Evolutionary conservation across 2,797 vertebrate genomes (phyloP).

Genomic region (Acipenser ruthenus): DNA sequence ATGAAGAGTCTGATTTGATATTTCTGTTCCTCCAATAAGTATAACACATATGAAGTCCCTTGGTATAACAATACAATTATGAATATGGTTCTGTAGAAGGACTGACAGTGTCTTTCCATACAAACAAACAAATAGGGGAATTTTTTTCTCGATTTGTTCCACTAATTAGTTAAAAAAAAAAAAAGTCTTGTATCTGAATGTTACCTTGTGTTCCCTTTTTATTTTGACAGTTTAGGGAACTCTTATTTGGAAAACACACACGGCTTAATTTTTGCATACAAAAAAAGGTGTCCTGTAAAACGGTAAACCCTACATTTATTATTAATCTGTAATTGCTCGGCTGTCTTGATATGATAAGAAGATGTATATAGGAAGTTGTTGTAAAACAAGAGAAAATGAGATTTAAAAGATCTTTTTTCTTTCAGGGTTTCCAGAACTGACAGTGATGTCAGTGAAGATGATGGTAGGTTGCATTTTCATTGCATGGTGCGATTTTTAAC

Average conservation of each 20-base stretch:
- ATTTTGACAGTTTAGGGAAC: no score
- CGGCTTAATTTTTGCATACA: background rate
- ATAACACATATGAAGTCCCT: no score
- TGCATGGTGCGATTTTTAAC: background rate
- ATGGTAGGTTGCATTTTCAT: conserved; percentile 41
- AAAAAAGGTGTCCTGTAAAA: background rate
- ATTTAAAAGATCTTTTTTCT: conserved; percentile 11
- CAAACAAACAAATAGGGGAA: no score
- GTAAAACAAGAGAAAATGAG: background rate
- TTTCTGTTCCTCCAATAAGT: no score
- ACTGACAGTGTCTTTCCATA: no score
- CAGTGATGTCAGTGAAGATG: conserved; percentile 32
- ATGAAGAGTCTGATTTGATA: no score
- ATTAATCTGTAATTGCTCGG: background rate
- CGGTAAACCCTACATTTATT: background rate
- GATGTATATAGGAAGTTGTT: background rate
- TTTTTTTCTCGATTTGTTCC: no score
- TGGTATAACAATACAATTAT: no score
- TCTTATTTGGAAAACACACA: background rate
- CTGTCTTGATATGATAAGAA: background rate
- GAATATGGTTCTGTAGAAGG: no score
- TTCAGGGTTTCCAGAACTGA: conserved; percentile 36
- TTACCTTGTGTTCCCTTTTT: no score
- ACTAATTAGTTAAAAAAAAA: no score
- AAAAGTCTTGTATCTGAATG: no score